Percentiles rank a stretch among this genome's conserved stretches.
These are phyloP conservation scores for Danaus plexippus DNA, from an alignment of 1,140 invertebrate genomes.

Conservation along the genomic window DNA sequence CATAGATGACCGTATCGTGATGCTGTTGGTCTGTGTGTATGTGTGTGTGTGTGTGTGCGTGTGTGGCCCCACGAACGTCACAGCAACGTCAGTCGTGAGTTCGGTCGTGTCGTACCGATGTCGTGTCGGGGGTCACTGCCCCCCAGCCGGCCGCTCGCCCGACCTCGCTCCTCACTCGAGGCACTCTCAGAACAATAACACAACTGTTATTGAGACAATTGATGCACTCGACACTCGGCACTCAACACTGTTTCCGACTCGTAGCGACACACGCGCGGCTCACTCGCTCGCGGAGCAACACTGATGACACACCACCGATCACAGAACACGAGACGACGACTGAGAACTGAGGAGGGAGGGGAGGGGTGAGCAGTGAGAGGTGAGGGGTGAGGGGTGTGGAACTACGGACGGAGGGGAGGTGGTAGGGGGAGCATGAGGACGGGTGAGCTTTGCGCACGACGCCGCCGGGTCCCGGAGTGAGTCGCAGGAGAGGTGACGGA, in stretches of 20 bases:
- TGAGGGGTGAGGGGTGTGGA: conserved; percentile 5
- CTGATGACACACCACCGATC: not conserved
- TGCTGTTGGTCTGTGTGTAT: too few species aligned
- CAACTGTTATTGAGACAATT: not conserved
- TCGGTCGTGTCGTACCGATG: conserved; percentile 30
- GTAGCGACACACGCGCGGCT: conserved; percentile 6
- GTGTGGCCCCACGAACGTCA: too few species aligned
- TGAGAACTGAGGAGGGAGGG: conserved; percentile 14
- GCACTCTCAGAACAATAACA: not conserved
- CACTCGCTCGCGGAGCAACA: conserved; percentile 11
- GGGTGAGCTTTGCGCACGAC: conserved; percentile 1
- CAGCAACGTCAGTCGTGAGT: too few species aligned
- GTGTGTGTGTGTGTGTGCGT: too few species aligned
- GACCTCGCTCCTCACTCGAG: conserved; percentile 12
- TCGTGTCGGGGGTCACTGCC: conserved; percentile 44
- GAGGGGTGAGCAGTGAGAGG: conserved; percentile 4
- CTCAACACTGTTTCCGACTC: conserved; percentile 8
- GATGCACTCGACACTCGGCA: conserved; percentile 14
- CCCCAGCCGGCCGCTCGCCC: conserved; percentile 25
- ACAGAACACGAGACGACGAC: not conserved
- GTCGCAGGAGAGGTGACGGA: not conserved
- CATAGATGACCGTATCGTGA: too few species aligned
- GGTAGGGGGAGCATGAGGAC: not conserved
- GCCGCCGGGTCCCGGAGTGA: conserved; percentile 3
- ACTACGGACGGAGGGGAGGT: not conserved